Conservation (phyloP, 2,797 vertebrate genomes). For the Sebastes elongatus region DNA sequence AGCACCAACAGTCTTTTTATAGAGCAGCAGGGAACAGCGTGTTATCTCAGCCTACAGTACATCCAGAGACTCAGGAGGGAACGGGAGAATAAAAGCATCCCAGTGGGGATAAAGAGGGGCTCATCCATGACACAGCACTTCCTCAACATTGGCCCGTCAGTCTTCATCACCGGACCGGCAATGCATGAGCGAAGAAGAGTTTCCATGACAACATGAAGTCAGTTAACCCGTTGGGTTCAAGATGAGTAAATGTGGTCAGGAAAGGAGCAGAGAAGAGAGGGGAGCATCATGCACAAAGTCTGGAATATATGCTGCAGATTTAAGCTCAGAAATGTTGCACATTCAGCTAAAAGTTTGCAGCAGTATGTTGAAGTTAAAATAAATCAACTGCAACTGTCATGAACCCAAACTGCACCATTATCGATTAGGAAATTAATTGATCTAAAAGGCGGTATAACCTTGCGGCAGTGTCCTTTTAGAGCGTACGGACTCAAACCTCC, state of each 20-base stretch:
- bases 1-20: slow-evolving; percentile 51
- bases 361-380: neutral
- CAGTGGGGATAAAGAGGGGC: neutral
- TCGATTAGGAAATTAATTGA: neutral
- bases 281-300: slow-evolving; percentile 42
- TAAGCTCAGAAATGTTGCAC: neutral
- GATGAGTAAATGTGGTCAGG: neutral
- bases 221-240: neutral
- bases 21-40: slow-evolving; percentile 16
- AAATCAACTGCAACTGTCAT: neutral
- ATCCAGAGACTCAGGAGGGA: neutral
- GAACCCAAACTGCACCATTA: neutral
- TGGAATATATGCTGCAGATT: neutral
- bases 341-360: neutral
- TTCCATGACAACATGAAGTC: slow-evolving; percentile 40
- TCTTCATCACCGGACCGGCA: slow-evolving; percentile 1
- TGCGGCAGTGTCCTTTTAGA: slow-evolving; percentile 4
- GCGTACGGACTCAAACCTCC: neutral
- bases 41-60: slow-evolving; percentile 34
- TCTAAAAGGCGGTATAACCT: neutral
- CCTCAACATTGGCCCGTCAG: neutral
- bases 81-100: neutral
- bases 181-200: slow-evolving; percentile 14
- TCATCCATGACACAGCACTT: slow-evolving; percentile 28
- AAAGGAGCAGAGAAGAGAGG: neutral